A percentile compares a stretch with the other conserved stretches of the same genome.
Conservation (phyloP, 2,888 invertebrate species). For the Tyria jacobaeae region DNA sequence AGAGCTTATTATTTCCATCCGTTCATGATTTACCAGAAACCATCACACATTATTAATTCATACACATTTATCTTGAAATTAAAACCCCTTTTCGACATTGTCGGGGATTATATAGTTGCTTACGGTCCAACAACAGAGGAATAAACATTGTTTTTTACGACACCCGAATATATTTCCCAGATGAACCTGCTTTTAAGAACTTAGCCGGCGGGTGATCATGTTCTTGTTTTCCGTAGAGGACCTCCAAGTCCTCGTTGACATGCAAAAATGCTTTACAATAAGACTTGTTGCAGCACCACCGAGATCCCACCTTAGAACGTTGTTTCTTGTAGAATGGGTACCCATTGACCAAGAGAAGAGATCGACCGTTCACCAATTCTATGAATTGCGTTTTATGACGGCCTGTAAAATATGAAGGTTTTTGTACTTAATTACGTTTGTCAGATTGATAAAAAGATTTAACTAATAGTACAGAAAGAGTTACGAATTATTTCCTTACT, state of each 20-base stretch:
- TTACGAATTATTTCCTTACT: background rate
- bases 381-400: constrained; percentile 37
- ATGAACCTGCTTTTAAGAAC: constrained; percentile 22
- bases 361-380: constrained; percentile 51
- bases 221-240: constrained; percentile 17
- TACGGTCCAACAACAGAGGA: background rate
- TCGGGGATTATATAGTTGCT: background rate
- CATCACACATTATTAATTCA: too few relatives aligned
- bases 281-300: constrained; percentile 58
- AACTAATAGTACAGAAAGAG: background rate
- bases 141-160: constrained; percentile 3
- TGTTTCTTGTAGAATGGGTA: constrained; percentile 59
- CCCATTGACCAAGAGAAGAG: constrained; percentile 50
- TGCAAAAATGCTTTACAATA: constrained; percentile 56
- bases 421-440: constrained; percentile 6
- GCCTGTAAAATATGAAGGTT: constrained; percentile 12
- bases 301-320: constrained; percentile 27
- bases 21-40: background rate
- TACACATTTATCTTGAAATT: background rate
- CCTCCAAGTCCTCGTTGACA: constrained; percentile 34
- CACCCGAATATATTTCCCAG: constrained; percentile 46
- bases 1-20: background rate
- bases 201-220: constrained; percentile 49
- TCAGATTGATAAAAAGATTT: background rate
- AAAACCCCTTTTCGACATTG: background rate